These are phyloP conservation scores for Brachionus koreanus DNA, from an alignment of 1,140 invertebrate species.

Conservation along the genomic window DNA sequence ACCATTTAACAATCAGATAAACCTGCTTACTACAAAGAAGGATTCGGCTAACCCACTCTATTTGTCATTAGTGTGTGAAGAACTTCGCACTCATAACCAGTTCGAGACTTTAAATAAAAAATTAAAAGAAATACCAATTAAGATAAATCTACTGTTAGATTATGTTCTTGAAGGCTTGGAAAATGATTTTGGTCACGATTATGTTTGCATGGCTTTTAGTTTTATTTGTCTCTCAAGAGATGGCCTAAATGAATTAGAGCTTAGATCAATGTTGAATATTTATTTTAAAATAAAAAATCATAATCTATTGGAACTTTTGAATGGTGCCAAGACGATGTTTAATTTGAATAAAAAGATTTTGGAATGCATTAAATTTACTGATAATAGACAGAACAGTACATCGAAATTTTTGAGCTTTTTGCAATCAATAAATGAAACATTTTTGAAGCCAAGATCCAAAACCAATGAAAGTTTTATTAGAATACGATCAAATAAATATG, in stretches of 20 bases:
- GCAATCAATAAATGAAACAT: slow-evolving; percentile 16
- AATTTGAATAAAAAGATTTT: neutral
- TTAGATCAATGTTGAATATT: neutral
- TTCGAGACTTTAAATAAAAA: slow-evolving; percentile 58
- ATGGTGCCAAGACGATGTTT: neutral
- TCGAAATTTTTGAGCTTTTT: slow-evolving; percentile 35
- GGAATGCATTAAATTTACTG: neutral
- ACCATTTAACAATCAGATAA: slow-evolving; percentile 60
- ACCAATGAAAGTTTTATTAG: neutral
- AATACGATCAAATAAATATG: neutral
- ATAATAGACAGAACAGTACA: neutral
- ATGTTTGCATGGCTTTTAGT: slow-evolving; percentile 50
- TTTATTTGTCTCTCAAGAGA: slow-evolving; percentile 51
- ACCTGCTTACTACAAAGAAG: slow-evolving; percentile 55
- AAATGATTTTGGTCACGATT: slow-evolving; percentile 50
- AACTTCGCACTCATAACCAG: slow-evolving; percentile 56
- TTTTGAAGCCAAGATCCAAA: slow-evolving; percentile 23
- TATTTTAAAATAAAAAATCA: neutral
- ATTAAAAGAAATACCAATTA: slow-evolving; percentile 54
- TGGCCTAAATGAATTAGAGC: slow-evolving; percentile 24
- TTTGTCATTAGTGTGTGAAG: slow-evolving; percentile 58
- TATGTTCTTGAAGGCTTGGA: slow-evolving; percentile 53
- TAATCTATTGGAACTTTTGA: neutral
- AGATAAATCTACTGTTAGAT: slow-evolving; percentile 52
- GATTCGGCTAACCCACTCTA: slow-evolving; percentile 57